Conservation (phyloP, 2,113 vertebrate species). For the Pristiophorus japonicus region DNA sequence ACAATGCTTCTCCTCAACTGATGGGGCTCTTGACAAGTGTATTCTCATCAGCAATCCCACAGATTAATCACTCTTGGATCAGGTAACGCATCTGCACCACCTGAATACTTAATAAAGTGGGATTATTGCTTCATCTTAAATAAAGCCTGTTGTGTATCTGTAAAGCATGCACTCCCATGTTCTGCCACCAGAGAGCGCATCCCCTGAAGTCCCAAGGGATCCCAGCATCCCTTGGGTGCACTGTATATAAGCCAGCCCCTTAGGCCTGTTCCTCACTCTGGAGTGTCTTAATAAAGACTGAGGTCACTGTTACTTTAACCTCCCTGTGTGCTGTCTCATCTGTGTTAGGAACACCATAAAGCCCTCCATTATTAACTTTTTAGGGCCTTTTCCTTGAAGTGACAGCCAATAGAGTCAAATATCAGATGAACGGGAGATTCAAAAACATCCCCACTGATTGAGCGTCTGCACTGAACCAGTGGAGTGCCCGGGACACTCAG, state of each 20-base stretch:
- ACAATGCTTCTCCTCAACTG: not conserved
- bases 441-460: not conserved
- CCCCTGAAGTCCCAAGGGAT: too few species aligned
- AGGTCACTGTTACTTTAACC: too few species aligned
- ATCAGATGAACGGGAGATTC: not conserved
- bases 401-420: not conserved
- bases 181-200: too few species aligned
- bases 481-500: not conserved
- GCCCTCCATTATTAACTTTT: not conserved
- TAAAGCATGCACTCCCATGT: too few species aligned
- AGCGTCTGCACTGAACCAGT: not conserved
- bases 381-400: not conserved
- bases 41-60: not conserved
- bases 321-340: too few species aligned
- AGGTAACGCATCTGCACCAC: not conserved
- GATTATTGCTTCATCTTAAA: not conserved
- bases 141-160: too few species aligned
- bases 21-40: not conserved
- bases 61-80: not conserved
- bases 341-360: too few species aligned
- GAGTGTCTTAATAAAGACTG: too few species aligned
- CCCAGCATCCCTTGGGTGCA: too few species aligned
- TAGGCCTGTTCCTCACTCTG: too few species aligned
- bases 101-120: not conserved
- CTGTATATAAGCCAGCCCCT: too few species aligned